Evolutionary conservation across 1,140 invertebrate genomes (phyloP).

Genomic region (Cyphomyrmex costatus): DNA sequence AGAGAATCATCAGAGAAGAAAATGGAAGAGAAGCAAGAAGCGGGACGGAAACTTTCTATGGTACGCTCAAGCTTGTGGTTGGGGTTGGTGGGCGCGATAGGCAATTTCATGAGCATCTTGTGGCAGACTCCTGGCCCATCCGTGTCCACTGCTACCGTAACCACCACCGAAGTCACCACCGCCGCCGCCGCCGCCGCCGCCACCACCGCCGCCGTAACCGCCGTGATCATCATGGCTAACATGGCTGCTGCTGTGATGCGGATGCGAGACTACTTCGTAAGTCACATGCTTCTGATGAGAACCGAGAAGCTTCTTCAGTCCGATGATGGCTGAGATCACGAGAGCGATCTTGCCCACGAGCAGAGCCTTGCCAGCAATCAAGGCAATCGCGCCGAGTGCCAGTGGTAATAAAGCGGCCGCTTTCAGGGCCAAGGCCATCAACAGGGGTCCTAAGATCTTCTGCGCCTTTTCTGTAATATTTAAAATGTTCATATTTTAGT

Average conservation of each 20-base stretch:
- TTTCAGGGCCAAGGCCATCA: conserved; percentile 92
- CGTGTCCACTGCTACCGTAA: conserved; percentile 87
- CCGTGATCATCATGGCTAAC: conserved; percentile 89
- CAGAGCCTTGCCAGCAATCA: conserved; percentile 94
- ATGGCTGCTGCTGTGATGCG: conserved; percentile 91
- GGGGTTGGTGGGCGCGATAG: conserved; percentile 91
- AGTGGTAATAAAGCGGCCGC: conserved; percentile 92
- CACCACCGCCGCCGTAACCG: conserved; percentile 88
- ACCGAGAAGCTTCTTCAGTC: conserved; percentile 92
- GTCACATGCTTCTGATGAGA: conserved; percentile 92
- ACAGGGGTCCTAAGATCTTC: conserved; percentile 92
- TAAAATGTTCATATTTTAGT: neutral
- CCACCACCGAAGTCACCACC: conserved; percentile 88
- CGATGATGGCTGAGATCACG: conserved; percentile 93
- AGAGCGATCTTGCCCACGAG: conserved; percentile 94
- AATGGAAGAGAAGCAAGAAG: conserved; percentile 66
- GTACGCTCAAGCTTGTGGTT: conserved; percentile 74
- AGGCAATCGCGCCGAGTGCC: conserved; percentile 92
- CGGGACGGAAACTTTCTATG: conserved; percentile 71
- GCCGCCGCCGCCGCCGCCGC: conserved; percentile 86
- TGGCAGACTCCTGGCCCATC: conserved; percentile 90
- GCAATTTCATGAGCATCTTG: conserved; percentile 91
- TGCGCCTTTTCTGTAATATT: conserved; percentile 89
- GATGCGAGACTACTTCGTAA: conserved; percentile 94
- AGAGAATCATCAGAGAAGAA: conserved; percentile 55